Evolutionary conservation across 2,113 vertebrate species (phyloP), one percentile per base, ranked within the genome.

Genomic region (Eublepharis macularius): DNA sequence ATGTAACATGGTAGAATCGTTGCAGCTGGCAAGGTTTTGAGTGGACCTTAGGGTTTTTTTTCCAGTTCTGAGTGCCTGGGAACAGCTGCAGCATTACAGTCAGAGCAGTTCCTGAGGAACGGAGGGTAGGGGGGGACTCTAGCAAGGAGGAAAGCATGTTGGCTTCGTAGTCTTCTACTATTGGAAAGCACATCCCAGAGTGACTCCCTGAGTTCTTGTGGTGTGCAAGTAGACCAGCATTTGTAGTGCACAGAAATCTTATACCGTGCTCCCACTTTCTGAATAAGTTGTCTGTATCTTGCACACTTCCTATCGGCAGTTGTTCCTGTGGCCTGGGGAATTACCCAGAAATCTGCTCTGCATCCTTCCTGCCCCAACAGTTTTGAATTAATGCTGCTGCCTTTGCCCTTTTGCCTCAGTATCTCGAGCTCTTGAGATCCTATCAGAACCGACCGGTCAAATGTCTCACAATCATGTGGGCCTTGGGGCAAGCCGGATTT

Each of bases 391-490:
- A 66, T 16, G 6, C 21, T 21, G 16, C 34, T 21, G 3, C 73
- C n/a, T 29, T 19, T 41, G 7, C 16, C 13, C 45, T 41, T 34
- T 72, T 32, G 24, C 39, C 45, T 0, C 92, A 99, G 98, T 98
- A 98, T 94, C 90, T 99, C 90, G 98, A 99, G 88, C 93, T 99
- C 82, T 45, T 99, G 92, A 96, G 98, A 32, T 98, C 97, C 0
- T 97, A 98, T 73, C 98, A 99, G 95, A 98, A 96, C 93, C 96
- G 94, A 77, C 97, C 98, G 0, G 94, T 90, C 0, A 98, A 98
- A 82, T 98, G 98, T 93, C 95, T 99, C 80, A 98, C 97, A 2
- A 97, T 99, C 87, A 98, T 99, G 97, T 99, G 98, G 98, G 97
- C 97, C 0, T 93, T 99, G 90, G 98, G 98, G 1, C 98, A 99